Evolutionary conservation across 2,797 vertebrate species (phyloP).

Genomic region (Parauchenoglanis ngamensis): DNA sequence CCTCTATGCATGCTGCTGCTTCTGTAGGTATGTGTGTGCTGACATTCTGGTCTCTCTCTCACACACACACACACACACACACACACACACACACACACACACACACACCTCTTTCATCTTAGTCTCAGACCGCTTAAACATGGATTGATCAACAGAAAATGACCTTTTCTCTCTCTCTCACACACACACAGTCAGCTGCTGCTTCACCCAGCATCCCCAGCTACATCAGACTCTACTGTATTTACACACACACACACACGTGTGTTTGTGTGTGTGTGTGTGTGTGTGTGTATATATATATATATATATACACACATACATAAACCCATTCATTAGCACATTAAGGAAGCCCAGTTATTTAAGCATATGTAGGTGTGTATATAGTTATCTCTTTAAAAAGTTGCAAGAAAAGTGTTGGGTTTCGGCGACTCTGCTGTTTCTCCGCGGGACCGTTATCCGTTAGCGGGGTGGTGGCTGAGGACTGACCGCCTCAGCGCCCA

Average conservation of each 20-base stretch:
- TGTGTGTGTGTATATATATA: neutral
- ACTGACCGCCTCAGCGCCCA: neutral
- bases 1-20: neutral
- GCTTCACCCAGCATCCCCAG: conserved; percentile 3
- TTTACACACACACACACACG: neutral
- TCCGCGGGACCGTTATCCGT: conserved; percentile 29
- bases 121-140: neutral
- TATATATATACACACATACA: neutral
- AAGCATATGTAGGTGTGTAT: neutral
- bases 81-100: conserved; percentile 29
- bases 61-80: neutral
- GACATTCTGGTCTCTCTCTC: neutral
- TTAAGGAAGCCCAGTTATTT: neutral
- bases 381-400: too few relatives aligned
- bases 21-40: neutral
- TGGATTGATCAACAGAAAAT: neutral
- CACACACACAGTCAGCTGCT: neutral
- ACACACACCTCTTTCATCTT: conserved; percentile 9
- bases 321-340: neutral
- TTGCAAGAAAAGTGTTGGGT: neutral
- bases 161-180: neutral
- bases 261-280: too few relatives aligned
- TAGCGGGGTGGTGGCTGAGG: neutral
- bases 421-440: neutral
- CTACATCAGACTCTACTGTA: neutral